Base-by-base conservation (phyloP, 2,888 invertebrate genomes). In the Operophtera brumata region DNA sequence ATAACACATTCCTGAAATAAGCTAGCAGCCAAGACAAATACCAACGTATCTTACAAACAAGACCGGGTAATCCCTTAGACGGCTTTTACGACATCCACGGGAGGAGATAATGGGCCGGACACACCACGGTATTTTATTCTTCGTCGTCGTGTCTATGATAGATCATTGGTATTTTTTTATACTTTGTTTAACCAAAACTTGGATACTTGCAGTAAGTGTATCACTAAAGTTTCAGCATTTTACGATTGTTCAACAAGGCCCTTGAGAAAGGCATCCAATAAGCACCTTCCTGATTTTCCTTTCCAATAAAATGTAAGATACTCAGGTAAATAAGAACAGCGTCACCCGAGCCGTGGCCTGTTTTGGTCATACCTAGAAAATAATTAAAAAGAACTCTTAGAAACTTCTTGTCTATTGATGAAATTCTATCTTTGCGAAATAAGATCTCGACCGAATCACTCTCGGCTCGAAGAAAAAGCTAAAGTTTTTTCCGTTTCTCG, bases 381-480 rank as follows among this genome's bases (percentile, higher is more conserved):
- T 82, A 84, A 85, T 84, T 83, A 83, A 81, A 82, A 82, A 84
- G 84, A 87, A 86, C 79, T 85, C 84, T 76, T 83, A 85, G 79
- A 84, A 86, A 79, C 77, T 76, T 71, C 72, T 75, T 71, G 75
- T 74, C 72, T 78, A 74, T 74, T 75, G 74, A 77, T 78, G 87
- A 84, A 86, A 86, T 81, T 86, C 82, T 84, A 86, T 84, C 82
- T 82, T 77, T 70, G 80, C 81, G 87, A 84, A 87, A 87, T 83
- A 80, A 81, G 84, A 87, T 81, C 79, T 72, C 73, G 70, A 65
- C 67, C 75, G 69, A 69, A 69, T 76, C 73, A 69, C 71, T 75
- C 71, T 65, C 59, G 61, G 66, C 63, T 73, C 67, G 66, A 65
- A 75, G 73, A 76, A 83, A 78, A 79, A 75, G 67, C 69, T 67